These are phyloP conservation scores for Onthophagus taurus DNA, from an alignment of 1,140 invertebrate species.

Conservation along the genomic window DNA sequence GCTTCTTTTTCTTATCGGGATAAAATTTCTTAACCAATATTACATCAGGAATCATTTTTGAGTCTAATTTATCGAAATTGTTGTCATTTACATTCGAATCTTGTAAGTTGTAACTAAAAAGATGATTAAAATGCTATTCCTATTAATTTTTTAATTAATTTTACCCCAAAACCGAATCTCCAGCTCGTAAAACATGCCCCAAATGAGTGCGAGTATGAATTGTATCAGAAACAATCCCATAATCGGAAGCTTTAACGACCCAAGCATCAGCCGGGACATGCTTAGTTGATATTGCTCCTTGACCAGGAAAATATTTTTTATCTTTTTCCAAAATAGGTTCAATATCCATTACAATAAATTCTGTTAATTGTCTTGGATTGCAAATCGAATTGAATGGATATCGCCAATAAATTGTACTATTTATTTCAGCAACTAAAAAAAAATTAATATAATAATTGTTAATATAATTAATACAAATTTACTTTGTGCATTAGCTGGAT, in stretches of 20 bases:
- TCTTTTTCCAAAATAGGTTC: conserved; percentile 74
- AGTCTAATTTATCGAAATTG: conserved; percentile 76
- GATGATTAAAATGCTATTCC: conserved; percentile 14
- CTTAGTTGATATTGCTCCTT: conserved; percentile 75
- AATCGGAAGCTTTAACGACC: conserved; percentile 81
- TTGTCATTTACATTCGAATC: conserved; percentile 86
- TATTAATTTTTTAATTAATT: conserved; percentile 5
- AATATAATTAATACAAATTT: conserved; percentile 26
- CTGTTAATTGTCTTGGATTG: conserved; percentile 81
- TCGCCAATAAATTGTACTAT: conserved; percentile 72
- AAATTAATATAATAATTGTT: not conserved
- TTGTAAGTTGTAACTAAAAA: conserved; percentile 68
- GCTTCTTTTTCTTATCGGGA: conserved; percentile 63
- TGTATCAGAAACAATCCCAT: conserved; percentile 74
- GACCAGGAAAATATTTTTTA: conserved; percentile 69
- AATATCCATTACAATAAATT: conserved; percentile 94
- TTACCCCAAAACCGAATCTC: conserved; percentile 87
- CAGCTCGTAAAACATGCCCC: conserved; percentile 85
- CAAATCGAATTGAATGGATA: conserved; percentile 79
- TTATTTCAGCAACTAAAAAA: conserved; percentile 74
- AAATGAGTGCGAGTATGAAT: conserved; percentile 87
- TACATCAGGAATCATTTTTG: conserved; percentile 72
- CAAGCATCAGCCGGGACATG: conserved; percentile 90
- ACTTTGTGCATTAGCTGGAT: conserved; percentile 87
- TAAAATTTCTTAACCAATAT: conserved; percentile 91